A percentile compares a stretch with the other conserved stretches of the same genome.
Evolutionary conservation across 2,888 invertebrate genomes (phyloP).

Genomic region (Cyaniris semiargus): DNA sequence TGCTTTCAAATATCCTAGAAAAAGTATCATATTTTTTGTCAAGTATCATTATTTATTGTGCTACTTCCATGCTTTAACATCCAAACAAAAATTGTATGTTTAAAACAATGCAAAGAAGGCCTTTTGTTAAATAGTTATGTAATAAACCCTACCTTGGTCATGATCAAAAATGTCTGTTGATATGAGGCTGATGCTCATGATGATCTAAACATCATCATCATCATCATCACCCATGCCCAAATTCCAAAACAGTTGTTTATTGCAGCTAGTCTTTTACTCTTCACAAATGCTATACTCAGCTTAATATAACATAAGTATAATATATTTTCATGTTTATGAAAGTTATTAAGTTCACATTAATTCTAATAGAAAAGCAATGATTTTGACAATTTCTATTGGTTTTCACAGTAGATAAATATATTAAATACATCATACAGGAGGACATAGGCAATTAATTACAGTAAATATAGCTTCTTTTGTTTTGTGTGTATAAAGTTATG

Average conservation of each 20-base stretch:
- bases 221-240: neutral
- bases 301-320: no score
- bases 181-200: slow-evolving; percentile 12
- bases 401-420: no score
- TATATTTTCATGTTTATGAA: no score
- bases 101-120: neutral
- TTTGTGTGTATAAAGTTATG: no score
- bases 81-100: neutral
- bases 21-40: neutral
- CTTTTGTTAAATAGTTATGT: neutral
- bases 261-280: neutral
- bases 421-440: no score
- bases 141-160: neutral
- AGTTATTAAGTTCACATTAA: no score
- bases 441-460: no score
- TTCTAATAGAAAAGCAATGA: no score
- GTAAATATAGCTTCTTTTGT: no score
- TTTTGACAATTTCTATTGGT: no score
- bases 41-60: neutral
- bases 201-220: slow-evolving; percentile 17
- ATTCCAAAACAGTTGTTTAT: neutral
- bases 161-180: neutral
- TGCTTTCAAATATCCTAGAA: neutral
- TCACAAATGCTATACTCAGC: neutral
- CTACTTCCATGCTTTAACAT: neutral